Evolutionary conservation across 2,113 vertebrate genomes (phyloP).

Genomic region (Poeciliopsis occidentalis): DNA sequence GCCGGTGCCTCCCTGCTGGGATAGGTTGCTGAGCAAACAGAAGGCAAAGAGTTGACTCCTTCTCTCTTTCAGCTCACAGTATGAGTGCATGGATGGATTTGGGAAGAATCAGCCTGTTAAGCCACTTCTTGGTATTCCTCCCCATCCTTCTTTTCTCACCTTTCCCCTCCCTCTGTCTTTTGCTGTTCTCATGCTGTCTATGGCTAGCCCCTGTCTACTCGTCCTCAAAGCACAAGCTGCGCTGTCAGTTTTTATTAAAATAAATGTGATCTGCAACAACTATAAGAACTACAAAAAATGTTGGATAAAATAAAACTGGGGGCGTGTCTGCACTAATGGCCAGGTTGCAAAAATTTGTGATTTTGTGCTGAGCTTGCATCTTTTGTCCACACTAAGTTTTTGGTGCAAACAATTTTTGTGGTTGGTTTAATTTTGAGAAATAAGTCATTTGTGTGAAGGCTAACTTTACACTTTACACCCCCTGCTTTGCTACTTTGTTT

Average conservation of each 20-base stretch:
- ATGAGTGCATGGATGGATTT: conserved; percentile 72
- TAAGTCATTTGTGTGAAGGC: no score
- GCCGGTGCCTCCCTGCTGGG: conserved; percentile 43
- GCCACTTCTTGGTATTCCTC: conserved; percentile 82
- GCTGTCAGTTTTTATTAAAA: conserved; percentile 14
- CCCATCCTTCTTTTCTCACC: conserved; percentile 68
- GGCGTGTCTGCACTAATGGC: not conserved
- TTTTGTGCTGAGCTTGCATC: no score
- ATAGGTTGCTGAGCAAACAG: conserved; percentile 73
- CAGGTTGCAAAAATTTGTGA: not conserved
- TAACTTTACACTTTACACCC: no score
- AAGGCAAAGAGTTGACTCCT: conserved; percentile 66
- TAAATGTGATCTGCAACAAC: not conserved
- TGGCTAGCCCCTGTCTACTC: conserved; percentile 34
- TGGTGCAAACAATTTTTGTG: no score
- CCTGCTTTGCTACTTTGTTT: no score
- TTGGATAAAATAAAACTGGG: not conserved
- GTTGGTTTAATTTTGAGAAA: no score
- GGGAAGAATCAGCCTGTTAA: conserved; percentile 70
- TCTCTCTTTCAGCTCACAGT: conserved; percentile 54
- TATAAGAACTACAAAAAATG: not conserved
- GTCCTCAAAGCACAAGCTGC: conserved; percentile 33
- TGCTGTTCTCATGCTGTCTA: conserved; percentile 59
- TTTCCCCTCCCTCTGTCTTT: conserved; percentile 65
- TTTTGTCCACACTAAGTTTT: no score